Evolutionary conservation across 1,140 invertebrate genomes (phyloP).

Genomic region (Drosophila bifasciata): DNA sequence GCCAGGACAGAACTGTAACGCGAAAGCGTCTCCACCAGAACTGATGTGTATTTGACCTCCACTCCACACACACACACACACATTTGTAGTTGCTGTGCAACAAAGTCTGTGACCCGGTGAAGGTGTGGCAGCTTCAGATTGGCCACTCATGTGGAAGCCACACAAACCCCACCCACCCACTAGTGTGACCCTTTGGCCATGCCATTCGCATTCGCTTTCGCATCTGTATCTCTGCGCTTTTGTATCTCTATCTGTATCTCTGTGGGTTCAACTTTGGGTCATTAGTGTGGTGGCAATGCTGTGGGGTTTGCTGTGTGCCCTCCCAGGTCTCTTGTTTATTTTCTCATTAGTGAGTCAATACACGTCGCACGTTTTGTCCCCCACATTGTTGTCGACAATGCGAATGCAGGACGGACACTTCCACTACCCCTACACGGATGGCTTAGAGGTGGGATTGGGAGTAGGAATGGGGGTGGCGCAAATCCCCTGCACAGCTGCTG

Average conservation of each 20-base stretch:
- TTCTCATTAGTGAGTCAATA: conserved; percentile 78
- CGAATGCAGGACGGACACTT: conserved; percentile 24
- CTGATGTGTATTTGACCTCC: conserved; percentile 38
- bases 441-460: background rate
- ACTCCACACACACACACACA: background rate
- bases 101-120: conserved; percentile 36
- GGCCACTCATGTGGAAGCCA: conserved; percentile 18
- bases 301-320: conserved; percentile 27
- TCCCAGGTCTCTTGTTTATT: conserved; percentile 47
- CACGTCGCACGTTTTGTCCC: conserved; percentile 69
- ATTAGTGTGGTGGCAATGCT: conserved; percentile 59
- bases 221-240: conserved; percentile 23
- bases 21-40: conserved; percentile 5
- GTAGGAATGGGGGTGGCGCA: background rate
- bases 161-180: background rate
- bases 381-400: conserved; percentile 55
- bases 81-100: conserved; percentile 27
- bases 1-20: conserved; percentile 56
- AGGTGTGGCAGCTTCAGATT: conserved; percentile 47
- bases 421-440: background rate
- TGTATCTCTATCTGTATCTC: conserved; percentile 37
- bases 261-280: conserved; percentile 57
- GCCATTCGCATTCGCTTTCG: conserved; percentile 11
- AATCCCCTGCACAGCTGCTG: conserved; percentile 32
- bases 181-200: conserved; percentile 6